Evolutionary conservation across 1,140 invertebrate species (phyloP), one percentile per base, ranked within the genome.

Genomic region (Acromyrmex heyeri): DNA sequence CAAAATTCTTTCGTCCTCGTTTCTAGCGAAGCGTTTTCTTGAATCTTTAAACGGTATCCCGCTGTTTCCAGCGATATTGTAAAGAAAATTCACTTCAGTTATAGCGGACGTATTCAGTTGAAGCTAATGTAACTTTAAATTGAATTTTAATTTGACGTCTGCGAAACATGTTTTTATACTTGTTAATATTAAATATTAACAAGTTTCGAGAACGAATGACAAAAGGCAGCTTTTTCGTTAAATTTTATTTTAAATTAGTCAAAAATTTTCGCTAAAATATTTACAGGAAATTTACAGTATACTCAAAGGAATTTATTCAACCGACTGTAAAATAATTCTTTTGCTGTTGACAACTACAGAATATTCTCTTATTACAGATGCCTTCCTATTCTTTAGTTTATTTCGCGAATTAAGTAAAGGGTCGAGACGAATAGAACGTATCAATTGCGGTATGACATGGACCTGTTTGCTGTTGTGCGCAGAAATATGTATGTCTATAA

Each of bases 111-210:
- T 16, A 50, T 50, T 50, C 48, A 16, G 34, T 69, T 70, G 18
- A 24, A 38, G 48, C 14, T 16, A 3, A 57, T 27, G 24, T 70
- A 81, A 81, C 30, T 79, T 79, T 34, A 21, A 79, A 70, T 70
- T 57, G n/a, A 79, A 67, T 53, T 79, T 67, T 81, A 81, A 34
- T 69, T 81, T 38, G 27, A 69, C 1, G n/a, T 67, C n/a, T 57
- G 44, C 3, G 14, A 18, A 38, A 7, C 30, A 34, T 21, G 3
- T 72, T 27, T 77, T 64, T n/a, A 44, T 48, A 18, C 27, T 30
- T 30, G 14, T 62, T 30, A 61, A 48, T 64, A 64, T 77, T n/a
- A 27, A 62, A n/a, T 44, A 76, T 76, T 61, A 16, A n/a, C 14
- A 44, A 44, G 14, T 5, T 18, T 64, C 3, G 16, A 27, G 8